Conservation (phyloP, 2,888 invertebrate genomes). For the Crepidodera aurea region DNA sequence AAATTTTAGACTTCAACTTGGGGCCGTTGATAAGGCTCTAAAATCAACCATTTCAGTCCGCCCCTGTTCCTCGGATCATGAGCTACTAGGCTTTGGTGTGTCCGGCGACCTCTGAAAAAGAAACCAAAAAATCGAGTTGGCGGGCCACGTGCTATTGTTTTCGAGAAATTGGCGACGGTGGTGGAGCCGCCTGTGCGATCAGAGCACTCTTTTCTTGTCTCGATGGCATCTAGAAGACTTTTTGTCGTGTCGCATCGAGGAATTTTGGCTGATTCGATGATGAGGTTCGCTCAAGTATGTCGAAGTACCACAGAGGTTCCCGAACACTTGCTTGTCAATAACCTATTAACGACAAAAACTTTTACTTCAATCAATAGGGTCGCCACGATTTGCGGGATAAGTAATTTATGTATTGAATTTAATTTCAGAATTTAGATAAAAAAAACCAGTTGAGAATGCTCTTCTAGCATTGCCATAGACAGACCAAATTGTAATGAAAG, state of each 20-base stretch:
- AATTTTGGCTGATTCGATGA: slow-evolving; percentile 30
- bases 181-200: slow-evolving; percentile 7
- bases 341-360: no score
- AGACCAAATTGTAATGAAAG: no score
- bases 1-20: no score
- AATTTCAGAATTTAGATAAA: no score
- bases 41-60: not conserved
- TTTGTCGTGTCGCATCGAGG: slow-evolving; percentile 13
- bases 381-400: not conserved
- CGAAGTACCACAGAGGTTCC: no score
- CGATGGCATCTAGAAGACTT: slow-evolving; percentile 14
- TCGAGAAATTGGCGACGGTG: slow-evolving; percentile 31
- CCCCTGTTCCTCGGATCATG: not conserved
- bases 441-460: no score
- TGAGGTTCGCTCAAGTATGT: not conserved
- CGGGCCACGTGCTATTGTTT: slow-evolving; percentile 59
- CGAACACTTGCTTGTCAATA: no score
- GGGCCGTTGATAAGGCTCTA: no score
- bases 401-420: no score
- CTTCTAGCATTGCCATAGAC: no score
- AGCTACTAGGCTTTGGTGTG: slow-evolving; percentile 54
- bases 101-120: slow-evolving; percentile 29
- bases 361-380: not conserved
- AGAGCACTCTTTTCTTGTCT: slow-evolving; percentile 13
- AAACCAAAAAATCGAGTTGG: slow-evolving; percentile 44